Base-by-base conservation (phyloP, 2,113 vertebrate genomes). In the Chloebia gouldiae region DNA sequence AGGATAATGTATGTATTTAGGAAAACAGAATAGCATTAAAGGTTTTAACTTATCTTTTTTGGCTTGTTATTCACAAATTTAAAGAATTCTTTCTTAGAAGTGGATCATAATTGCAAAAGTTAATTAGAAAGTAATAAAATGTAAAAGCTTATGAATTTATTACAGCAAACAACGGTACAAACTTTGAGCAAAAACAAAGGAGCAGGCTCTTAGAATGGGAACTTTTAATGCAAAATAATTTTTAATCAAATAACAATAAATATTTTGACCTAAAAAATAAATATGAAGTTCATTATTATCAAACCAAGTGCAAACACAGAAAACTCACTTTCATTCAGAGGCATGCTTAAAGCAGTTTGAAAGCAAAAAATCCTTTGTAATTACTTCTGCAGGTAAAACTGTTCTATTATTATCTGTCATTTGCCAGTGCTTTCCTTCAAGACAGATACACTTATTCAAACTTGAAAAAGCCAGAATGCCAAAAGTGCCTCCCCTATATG, bases 51-150 rank as follows among this genome's bases (percentile, higher is more conserved):
- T 50, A 50, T 56, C 19, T 63, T 66, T 88, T 78, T 91, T 60
- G 22, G 15, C 21, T 89, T 40, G 27, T 31, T 78, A 27, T 30
- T 31, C 3, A 22, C 47, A 24, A 45, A 93, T 82, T 81, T 17
- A 83, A 92, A 94, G 25, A 53, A 92, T 72, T 76, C 24, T 47
- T 86, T 33, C 49, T 71, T 63, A 80, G 11, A 84, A 82, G 28
- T 57, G 61, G 63, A 64, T n/a, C 30, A 45, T 53, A 81, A 92
- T 66, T 91, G 33, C 35, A 75, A 30, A 97, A 94, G 66, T 96
- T 97, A 85, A 96, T 96, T 92, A 83, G 63, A 94, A 97, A 95
- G 91, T 82, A 93, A 82, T 44, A 83, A 96, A 88, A 97, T 81
- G 49, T 79, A 61, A 93, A 94, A 69, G 56, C 76, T 93, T 65